Evolutionary conservation across 2,113 vertebrate genomes (phyloP), one percentile per base, ranked within the genome.

Genomic region (Jaculus jaculus): DNA sequence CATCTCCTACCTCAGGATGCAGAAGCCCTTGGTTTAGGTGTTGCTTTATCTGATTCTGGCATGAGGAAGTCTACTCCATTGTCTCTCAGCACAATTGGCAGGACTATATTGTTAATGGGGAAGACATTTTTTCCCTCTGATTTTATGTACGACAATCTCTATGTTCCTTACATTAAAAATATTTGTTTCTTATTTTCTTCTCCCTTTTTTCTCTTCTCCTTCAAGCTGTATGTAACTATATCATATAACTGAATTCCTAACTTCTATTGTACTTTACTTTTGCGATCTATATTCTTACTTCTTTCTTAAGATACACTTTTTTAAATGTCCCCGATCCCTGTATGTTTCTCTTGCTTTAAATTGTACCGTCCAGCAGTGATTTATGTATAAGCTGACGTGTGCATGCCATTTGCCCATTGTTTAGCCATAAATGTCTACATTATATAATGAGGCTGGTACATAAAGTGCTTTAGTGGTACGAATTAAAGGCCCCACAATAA

Each of bases 1-100:
- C 97, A 94, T 94, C 95, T 97, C 63, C 30, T 96, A 96, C 78
- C 78, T 47, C 73, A 74, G 82, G 79, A 78, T 60, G 74, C 58
- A 60, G 96, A 95, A 91, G 73, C 84, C 97, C 65, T 97, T 97
- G 96, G 68, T 93, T 97, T 96, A 91, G 94, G 77, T 94, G 88
- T 79, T 15, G 91, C 93, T 97, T 94, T 28, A 89, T 96, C 92
- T 94, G 94, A 96, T 95, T 97, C 93, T 68, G 90, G 74, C 75
- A 94, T 92, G 97, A 96, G 96, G 71, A 81, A 17, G 97, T 97
- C 58, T 54, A 94, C 47, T 94, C 97, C 80, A 9, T 13, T 92
- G 32, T 73, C 58, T 79, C 68, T 93, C 88, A 96, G 92, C 17
- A 66, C 61, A 95, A 87, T 95, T 87, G 85, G 84, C 78, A 92